A percentile compares a stretch with the other conserved stretches of the same genome.
These are phyloP conservation scores for Premnoplex brunnescens DNA, from an alignment of 2,797 vertebrate species.

Conservation along the genomic window DNA sequence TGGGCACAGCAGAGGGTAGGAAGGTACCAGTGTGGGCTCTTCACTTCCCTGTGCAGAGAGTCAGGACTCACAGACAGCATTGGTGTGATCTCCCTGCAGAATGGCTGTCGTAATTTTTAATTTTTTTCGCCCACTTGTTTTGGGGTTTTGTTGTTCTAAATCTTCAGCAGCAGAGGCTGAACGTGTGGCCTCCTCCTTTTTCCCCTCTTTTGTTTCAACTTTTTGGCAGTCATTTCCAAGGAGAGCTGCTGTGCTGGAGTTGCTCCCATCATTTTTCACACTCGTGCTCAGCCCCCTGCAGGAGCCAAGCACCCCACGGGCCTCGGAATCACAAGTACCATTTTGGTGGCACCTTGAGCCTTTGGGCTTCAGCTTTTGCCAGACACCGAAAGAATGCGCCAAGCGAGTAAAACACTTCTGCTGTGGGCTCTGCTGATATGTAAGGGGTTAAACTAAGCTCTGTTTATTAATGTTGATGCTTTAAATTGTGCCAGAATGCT, in stretches of 20 bases:
- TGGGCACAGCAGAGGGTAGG: too few relatives aligned
- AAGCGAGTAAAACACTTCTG: neutral
- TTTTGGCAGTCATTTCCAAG: neutral
- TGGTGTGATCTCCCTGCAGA: neutral
- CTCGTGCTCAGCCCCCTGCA: neutral
- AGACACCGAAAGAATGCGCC: neutral
- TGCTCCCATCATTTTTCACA: neutral
- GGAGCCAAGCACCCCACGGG: neutral
- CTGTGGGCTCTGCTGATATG: neutral
- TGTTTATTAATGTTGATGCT: neutral
- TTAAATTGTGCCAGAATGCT: slow-evolving; percentile 11
- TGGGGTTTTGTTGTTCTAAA: neutral
- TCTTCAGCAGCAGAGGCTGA: neutral
- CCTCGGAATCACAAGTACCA: neutral
- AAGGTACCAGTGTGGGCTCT: neutral
- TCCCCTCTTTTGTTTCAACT: neutral
- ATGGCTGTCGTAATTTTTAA: neutral
- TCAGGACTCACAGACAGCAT: neutral
- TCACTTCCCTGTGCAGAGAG: neutral
- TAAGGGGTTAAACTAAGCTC: neutral
- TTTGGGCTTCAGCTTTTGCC: neutral
- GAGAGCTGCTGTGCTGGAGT: neutral
- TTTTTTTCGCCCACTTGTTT: neutral
- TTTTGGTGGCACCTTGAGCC: neutral
- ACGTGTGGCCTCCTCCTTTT: neutral